Conservation (phyloP, 2,797 vertebrate genomes). For the Anguilla marmorata region DNA sequence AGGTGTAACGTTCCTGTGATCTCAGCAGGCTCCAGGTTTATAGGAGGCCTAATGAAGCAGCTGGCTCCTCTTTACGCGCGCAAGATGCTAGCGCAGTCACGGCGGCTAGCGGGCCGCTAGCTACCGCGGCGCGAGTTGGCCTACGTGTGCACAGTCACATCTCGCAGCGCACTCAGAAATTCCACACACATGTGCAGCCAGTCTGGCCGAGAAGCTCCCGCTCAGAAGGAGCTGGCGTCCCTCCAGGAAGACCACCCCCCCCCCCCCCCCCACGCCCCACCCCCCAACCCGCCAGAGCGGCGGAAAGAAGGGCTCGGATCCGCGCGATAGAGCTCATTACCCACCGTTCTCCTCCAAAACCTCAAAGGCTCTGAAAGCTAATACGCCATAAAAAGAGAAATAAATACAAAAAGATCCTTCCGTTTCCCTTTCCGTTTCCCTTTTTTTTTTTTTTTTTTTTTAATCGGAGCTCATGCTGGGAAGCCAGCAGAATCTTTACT, state of each 20-base stretch:
- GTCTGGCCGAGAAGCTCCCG: background rate
- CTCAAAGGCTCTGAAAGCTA: slow-evolving; percentile 24
- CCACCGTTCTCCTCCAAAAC: slow-evolving; percentile 21
- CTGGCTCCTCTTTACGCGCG: background rate
- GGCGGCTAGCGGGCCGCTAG: background rate
- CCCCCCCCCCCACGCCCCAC: background rate
- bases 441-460: background rate
- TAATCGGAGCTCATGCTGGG: background rate
- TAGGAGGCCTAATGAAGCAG: slow-evolving; percentile 26
- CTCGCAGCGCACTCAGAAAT: slow-evolving; percentile 57
- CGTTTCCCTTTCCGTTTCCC: background rate
- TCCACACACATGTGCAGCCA: slow-evolving; percentile 48
- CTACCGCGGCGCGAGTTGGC: slow-evolving; percentile 22
- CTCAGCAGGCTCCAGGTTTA: slow-evolving; percentile 23
- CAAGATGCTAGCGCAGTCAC: background rate
- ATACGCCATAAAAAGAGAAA: slow-evolving; percentile 40
- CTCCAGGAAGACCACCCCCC: slow-evolving; percentile 12
- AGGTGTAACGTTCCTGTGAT: slow-evolving; percentile 2
- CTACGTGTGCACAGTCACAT: slow-evolving; percentile 56
- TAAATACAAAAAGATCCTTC: slow-evolving; percentile 30
- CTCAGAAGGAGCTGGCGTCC: background rate
- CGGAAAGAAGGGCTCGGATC: background rate
- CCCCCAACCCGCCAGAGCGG: no score
- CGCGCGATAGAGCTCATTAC: slow-evolving; percentile 27
- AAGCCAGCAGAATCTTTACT: background rate